These are phyloP conservation scores for Calameuta idolon DNA, from an alignment of 2,888 invertebrate genomes.

Conservation along the genomic window DNA sequence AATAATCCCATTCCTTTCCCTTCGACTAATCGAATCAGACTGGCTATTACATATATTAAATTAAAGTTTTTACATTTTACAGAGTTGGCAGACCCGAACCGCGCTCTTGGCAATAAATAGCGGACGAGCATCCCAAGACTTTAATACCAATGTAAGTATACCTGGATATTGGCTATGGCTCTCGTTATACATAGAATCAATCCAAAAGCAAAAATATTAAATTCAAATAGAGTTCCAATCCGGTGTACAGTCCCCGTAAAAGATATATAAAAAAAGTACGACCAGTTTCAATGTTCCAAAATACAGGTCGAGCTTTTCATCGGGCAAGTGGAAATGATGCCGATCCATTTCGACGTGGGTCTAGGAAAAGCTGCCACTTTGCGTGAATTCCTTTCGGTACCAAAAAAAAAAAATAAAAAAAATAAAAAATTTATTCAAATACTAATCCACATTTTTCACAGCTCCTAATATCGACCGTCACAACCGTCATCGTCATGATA, in stretches of 20 bases:
- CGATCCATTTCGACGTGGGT: neutral
- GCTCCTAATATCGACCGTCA: neutral
- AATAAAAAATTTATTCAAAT: neutral
- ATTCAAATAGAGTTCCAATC: neutral
- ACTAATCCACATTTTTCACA: neutral
- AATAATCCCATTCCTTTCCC: neutral
- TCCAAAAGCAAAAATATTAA: neutral
- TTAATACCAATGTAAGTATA: neutral
- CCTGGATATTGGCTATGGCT: neutral
- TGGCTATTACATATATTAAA: neutral
- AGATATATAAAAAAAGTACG: neutral
- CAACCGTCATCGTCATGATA: neutral
- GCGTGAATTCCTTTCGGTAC: neutral
- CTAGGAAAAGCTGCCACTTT: neutral
- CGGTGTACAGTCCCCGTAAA: neutral
- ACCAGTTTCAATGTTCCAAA: neutral
- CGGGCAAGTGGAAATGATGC: neutral
- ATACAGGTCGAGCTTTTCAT: neutral
- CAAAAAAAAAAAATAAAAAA: neutral
- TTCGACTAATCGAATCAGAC: neutral
- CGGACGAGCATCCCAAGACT: neutral
- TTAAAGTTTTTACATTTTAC: neutral
- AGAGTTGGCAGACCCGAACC: neutral
- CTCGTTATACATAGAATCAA: neutral
- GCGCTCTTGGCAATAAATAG: neutral